phyloP scores from a whole-genome alignment of 2,797 vertebrate species.

The Pteronotus mesoamericanus region DNA sequence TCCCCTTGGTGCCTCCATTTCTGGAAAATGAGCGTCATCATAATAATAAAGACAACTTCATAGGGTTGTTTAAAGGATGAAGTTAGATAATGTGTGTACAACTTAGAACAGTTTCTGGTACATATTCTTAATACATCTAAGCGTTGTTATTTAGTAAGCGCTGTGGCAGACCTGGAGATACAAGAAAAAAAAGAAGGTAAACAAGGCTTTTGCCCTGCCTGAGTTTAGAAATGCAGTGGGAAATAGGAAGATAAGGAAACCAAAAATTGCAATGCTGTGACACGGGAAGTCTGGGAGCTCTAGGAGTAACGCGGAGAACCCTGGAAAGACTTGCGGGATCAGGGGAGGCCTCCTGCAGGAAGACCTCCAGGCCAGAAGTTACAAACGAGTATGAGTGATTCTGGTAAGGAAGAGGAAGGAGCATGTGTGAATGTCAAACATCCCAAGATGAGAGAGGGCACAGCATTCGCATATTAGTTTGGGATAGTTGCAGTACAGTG shows the following conservation, averaged over 20 bases:
- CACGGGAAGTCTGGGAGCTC: not conserved
- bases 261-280: not conserved
- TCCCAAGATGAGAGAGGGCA: not conserved
- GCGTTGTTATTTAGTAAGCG: not conserved
- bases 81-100: not conserved
- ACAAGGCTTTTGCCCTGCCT: not conserved
- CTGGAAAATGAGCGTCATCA: not conserved
- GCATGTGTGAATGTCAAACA: not conserved
- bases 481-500: too few relatives aligned
- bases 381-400: not conserved
- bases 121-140: not conserved
- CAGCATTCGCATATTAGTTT: not conserved
- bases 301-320: not conserved
- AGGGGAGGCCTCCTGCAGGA: not conserved
- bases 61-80: not conserved
- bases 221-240: not conserved
- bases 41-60: not conserved
- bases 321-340: not conserved
- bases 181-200: not conserved
- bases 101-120: not conserved
- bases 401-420: not conserved
- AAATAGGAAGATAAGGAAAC: not conserved
- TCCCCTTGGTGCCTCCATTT: not conserved
- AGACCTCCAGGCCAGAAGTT: not conserved
- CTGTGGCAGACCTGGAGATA: not conserved